A percentile compares a stretch with the other conserved stretches of the same genome.
Conservation (phyloP, 2,888 invertebrate genomes). For the Acrocyrtus sp. region DNA sequence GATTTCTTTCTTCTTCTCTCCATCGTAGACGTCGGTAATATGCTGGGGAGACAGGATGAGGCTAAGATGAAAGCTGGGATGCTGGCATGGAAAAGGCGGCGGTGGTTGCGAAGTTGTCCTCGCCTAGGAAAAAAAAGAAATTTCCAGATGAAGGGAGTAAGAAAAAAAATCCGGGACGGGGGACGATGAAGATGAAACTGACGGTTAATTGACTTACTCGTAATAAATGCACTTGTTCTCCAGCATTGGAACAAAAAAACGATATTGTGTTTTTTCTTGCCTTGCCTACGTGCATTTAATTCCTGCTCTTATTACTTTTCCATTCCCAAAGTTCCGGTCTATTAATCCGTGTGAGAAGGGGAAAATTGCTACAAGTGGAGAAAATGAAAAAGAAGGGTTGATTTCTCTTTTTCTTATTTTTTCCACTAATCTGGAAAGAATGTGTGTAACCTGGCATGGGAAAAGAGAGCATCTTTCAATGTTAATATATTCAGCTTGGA, state of each 20-base stretch:
- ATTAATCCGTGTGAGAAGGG: not conserved
- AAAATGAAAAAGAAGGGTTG: not conserved
- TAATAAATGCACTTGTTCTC: slow-evolving; percentile 37
- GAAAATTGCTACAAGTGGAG: not conserved
- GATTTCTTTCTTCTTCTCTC: too few relatives aligned
- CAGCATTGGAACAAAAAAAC: not conserved
- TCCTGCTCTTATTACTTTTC: too few relatives aligned
- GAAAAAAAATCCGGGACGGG: slow-evolving; percentile 8
- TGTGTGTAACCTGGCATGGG: too few relatives aligned
- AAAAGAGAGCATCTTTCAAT: too few relatives aligned
- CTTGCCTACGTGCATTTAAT: not conserved
- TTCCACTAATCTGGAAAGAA: too few relatives aligned
- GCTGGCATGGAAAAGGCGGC: too few relatives aligned
- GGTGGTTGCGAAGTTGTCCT: slow-evolving; percentile 4
- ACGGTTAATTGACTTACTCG: slow-evolving; percentile 49
- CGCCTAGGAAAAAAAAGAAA: not conserved
- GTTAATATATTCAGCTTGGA: slow-evolving; percentile 29
- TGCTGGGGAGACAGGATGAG: too few relatives aligned
- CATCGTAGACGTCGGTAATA: too few relatives aligned
- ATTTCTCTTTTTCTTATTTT: slow-evolving; percentile 2
- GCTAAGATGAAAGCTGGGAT: too few relatives aligned
- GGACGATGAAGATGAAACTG: too few relatives aligned
- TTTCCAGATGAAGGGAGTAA: slow-evolving; percentile 20
- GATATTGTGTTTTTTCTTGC: not conserved
- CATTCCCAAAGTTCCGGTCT: not conserved